Evolutionary conservation across 2,888 invertebrate genomes (phyloP).

Genomic region (Scaptomyza caliginosa): DNA sequence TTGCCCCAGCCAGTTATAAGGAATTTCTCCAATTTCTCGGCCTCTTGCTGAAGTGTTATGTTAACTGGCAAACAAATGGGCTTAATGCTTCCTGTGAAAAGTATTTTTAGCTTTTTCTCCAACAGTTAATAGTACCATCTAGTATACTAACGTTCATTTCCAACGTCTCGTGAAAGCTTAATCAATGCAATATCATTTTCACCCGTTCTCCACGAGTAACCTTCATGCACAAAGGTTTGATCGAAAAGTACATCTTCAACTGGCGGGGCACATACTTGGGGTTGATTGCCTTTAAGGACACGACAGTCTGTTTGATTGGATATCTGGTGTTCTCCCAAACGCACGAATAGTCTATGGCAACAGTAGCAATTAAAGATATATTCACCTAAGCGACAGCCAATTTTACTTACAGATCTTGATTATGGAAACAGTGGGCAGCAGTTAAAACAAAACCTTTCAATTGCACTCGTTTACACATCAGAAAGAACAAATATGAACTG

Average conservation of each 20-base stretch:
- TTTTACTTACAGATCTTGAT: conserved; percentile 16
- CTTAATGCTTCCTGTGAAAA: conserved; percentile 1
- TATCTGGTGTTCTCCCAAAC: conserved; percentile 22
- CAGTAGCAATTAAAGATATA: no score
- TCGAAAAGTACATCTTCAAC: conserved; percentile 12
- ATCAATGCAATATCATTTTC: conserved; percentile 41
- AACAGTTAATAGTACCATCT: not conserved
- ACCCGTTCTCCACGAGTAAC: rapidly evolving
- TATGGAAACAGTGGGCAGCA: conserved; percentile 35
- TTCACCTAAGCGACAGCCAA: not conserved
- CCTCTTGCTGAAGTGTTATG: conserved; percentile 4
- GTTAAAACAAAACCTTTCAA: conserved; percentile 33
- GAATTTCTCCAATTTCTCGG: rapidly evolving
- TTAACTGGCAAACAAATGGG: conserved; percentile 38
- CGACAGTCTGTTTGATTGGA: conserved; percentile 2
- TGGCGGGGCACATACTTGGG: conserved; percentile 12
- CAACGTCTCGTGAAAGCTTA: conserved; percentile 1
- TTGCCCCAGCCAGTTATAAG: conserved; percentile 33
- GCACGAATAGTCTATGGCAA: conserved; percentile 7
- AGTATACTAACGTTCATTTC: not conserved
- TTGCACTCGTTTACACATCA: not conserved
- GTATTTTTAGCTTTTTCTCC: no score
- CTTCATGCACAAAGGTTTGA: conserved; percentile 1
- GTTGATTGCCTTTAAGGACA: rapidly evolving
- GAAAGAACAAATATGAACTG: not conserved